Evolutionary conservation across 2,113 vertebrate species (phyloP).

Genomic region (Ploceus nigricollis): DNA sequence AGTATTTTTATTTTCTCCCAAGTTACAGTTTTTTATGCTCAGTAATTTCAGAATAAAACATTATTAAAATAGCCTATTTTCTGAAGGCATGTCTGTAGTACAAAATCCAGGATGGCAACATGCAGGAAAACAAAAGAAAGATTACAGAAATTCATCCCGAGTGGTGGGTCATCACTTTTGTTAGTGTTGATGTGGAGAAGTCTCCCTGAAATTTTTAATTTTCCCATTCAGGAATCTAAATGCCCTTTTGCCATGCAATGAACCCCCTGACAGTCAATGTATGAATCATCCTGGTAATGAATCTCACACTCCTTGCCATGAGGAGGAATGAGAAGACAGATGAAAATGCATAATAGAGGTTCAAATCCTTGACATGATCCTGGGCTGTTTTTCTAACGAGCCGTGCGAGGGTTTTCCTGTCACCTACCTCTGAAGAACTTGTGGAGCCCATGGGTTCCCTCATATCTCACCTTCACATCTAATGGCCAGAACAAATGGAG

Average conservation of each 20-base stretch:
- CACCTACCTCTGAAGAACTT: neutral
- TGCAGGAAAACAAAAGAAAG: neutral
- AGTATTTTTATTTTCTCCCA: neutral
- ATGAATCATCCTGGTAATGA: neutral
- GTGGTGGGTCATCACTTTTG: neutral
- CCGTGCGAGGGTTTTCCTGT: fast-evolving
- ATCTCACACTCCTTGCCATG: neutral
- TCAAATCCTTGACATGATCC: neutral
- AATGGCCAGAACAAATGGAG: neutral
- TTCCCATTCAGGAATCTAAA: neutral
- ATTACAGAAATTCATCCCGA: neutral
- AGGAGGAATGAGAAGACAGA: neutral
- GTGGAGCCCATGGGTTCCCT: neutral
- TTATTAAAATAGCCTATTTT: neutral
- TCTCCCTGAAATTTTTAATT: neutral
- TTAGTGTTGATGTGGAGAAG: neutral
- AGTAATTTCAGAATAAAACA: neutral
- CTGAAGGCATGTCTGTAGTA: neutral
- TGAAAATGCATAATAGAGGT: neutral
- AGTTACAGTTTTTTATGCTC: neutral
- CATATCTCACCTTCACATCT: neutral
- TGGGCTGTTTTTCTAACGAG: neutral
- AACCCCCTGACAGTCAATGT: neutral
- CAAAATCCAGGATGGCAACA: neutral
- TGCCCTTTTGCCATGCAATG: neutral